These are phyloP conservation scores for Galerucella nymphaeae DNA, from an alignment of 2,888 invertebrate genomes.

Conservation along the genomic window DNA sequence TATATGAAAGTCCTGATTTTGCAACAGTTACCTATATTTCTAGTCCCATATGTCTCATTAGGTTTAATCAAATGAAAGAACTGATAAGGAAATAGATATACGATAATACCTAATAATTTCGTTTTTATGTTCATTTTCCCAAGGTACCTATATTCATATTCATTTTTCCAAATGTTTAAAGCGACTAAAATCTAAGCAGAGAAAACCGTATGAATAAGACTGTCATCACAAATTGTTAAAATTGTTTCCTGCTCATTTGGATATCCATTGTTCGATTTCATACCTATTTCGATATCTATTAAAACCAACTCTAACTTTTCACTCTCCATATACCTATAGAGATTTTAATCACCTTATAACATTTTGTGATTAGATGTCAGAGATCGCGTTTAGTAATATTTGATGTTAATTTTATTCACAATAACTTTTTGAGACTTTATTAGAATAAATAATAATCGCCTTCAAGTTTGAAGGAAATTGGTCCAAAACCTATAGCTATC, in stretches of 20 bases:
- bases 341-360: not conserved
- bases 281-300: not conserved
- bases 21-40: too few relatives aligned
- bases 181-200: not conserved
- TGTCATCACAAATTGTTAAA: not conserved
- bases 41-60: too few relatives aligned
- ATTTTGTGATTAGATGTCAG: not conserved
- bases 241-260: not conserved
- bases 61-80: too few relatives aligned
- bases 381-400: not conserved
- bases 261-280: slow-evolving; percentile 2
- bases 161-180: not conserved
- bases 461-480: too few relatives aligned
- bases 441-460: too few relatives aligned
- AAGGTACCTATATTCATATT: too few relatives aligned
- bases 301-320: slow-evolving; percentile 4
- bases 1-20: too few relatives aligned
- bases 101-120: too few relatives aligned
- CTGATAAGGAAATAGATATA: too few relatives aligned
- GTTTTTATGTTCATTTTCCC: too few relatives aligned
- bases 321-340: not conserved
- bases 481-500: too few relatives aligned
- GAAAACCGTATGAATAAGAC: not conserved
- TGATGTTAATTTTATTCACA: not conserved
- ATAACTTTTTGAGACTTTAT: too few relatives aligned